Base-by-base conservation (phyloP, 2,888 invertebrate species). In the Apomyelois bistriatella region DNA sequence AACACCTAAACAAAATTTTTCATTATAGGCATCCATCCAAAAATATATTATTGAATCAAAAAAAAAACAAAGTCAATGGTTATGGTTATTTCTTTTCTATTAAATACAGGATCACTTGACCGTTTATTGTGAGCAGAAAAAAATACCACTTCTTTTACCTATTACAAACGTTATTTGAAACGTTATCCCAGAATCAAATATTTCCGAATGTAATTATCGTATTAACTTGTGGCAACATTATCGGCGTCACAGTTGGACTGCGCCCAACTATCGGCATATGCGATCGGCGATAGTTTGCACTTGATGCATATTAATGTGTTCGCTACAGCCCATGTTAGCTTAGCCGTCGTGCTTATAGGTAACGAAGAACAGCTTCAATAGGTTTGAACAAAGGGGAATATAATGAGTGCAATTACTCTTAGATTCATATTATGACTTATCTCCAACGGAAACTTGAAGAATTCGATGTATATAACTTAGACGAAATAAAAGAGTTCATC, bases 301-400 rank as follows among this genome's bases (percentile, higher is more conserved):
- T 70, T 66, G 68, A 76, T 81, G 79, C 77, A 81, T 80, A 80
- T 79, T 80, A 78, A 81, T 80, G 78, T 65, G 15, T 40, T 38
- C 38, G 32, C 13, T 46, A 37, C 37, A 13, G 15, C 32, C 47
- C 8, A 6, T 48, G 22, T 36, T 22, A 8, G 38, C 28, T 49
- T 13, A 49, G 48, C 7, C 12, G n/a, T 46, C 15, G 30, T 9
- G 22, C 41, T 43, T 16, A 12, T 10, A 32, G 15, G 46, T 32
- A 46, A 9, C 10, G 32, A 46, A 46, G 16, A 16, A 15, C 40
- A 3, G 5, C 16, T 13, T 15, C 38, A 38, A 38, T 13, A 38
- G 38, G 38, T 12, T 38, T 5, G 15, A 12, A 38, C 12, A 38
- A 38, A 38, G 38, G 15, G 40, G 10, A 32, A 9, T 7, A 4